Evolutionary conservation across 2,797 vertebrate genomes (phyloP).

Genomic region (Cryptoblepharus egeriae): DNA sequence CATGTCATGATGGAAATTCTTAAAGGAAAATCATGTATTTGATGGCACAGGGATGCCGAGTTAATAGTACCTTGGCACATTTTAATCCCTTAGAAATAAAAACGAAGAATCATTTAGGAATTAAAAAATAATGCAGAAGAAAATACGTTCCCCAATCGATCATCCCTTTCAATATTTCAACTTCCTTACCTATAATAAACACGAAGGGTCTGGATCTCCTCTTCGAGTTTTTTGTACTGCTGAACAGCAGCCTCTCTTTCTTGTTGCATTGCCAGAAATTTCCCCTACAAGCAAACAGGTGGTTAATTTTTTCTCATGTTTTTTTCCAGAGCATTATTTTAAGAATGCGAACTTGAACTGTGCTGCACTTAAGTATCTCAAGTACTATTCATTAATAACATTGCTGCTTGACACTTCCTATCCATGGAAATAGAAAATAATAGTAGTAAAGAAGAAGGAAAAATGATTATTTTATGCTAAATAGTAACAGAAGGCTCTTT

Average conservation of each 20-base stretch:
- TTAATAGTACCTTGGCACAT: not conserved
- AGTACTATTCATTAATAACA: not conserved
- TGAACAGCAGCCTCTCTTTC: slow-evolving; percentile 82
- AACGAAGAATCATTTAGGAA: slow-evolving; percentile 39
- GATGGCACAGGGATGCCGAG: not conserved
- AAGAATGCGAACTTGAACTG: slow-evolving; percentile 10
- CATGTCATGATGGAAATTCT: not conserved
- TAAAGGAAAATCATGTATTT: not conserved
- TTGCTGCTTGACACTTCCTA: not conserved
- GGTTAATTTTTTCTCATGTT: not conserved
- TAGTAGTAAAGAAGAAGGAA: not conserved
- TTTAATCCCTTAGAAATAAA: not conserved
- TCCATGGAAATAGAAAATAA: not conserved
- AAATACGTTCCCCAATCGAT: too few relatives aligned
- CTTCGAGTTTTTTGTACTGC: slow-evolving; percentile 79
- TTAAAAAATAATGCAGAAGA: slow-evolving; percentile 54
- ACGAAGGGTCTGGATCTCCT: slow-evolving; percentile 81
- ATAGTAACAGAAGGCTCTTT: too few relatives aligned
- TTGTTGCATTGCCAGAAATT: slow-evolving; percentile 79
- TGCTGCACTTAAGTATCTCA: not conserved
- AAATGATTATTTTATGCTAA: too few relatives aligned
- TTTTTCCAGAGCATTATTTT: slow-evolving; percentile 20
- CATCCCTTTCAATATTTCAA: slow-evolving; percentile 58
- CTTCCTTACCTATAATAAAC: slow-evolving; percentile 85
- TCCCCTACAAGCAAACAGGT: slow-evolving; percentile 70